phyloP scores from a whole-genome alignment of 53 echinoderm and acorn worm genomes.

The Crossaster papposus region DNA sequence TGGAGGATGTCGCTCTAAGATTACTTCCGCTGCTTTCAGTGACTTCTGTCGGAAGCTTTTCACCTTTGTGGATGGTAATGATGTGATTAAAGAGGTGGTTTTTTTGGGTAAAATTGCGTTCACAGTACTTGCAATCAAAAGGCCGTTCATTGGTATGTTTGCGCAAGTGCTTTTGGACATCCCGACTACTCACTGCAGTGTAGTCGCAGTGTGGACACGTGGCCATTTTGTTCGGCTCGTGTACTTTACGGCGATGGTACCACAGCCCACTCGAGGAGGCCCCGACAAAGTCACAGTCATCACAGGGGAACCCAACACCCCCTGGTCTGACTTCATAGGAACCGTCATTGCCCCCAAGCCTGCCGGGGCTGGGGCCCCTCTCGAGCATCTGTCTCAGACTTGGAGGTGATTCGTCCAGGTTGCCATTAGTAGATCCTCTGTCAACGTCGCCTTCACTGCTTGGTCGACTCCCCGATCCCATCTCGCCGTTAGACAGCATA shows the following conservation, averaged over 20 bases:
- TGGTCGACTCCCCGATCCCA: background rate
- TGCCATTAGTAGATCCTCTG: slow-evolving; percentile 18
- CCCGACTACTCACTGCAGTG: slow-evolving; percentile 63
- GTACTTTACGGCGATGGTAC: slow-evolving; percentile 62
- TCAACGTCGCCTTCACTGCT: slow-evolving; percentile 43
- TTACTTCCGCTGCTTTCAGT: background rate
- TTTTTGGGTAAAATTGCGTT: slow-evolving; percentile 68
- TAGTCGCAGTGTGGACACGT: slow-evolving; percentile 58
- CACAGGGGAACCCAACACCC: slow-evolving; percentile 45
- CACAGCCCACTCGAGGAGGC: slow-evolving; percentile 53
- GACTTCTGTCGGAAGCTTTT: slow-evolving; percentile 28
- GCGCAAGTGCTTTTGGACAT: slow-evolving; percentile 62
- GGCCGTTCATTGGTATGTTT: slow-evolving; percentile 58
- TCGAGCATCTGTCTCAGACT: slow-evolving; percentile 56
- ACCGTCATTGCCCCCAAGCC: slow-evolving; percentile 9
- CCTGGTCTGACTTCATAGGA: slow-evolving; percentile 18
- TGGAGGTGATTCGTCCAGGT: slow-evolving; percentile 31
- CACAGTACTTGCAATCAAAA: slow-evolving; percentile 69
- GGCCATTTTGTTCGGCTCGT: slow-evolving; percentile 57
- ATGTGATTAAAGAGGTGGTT: slow-evolving; percentile 71
- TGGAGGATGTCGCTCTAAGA: background rate
- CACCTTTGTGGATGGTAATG: slow-evolving; percentile 52
- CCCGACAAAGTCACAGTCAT: slow-evolving; percentile 60
- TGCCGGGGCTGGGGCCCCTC: slow-evolving; percentile 48
- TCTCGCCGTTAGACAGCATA: slow-evolving; percentile 35